phyloP scores from a whole-genome alignment of 2,888 invertebrate species.

The Trachelus stipa region DNA sequence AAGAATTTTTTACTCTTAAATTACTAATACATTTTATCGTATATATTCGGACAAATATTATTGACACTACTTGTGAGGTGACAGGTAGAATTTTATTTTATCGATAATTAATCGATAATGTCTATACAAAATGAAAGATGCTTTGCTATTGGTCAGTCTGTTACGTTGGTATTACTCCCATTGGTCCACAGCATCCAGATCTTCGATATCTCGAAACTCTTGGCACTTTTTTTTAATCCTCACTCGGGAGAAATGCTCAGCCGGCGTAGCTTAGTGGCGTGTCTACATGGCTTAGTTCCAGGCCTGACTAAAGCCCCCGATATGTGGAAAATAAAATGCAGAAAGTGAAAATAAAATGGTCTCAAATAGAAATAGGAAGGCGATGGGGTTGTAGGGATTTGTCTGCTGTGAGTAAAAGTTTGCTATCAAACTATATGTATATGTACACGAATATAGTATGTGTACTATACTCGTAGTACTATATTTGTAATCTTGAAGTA shows the following conservation, averaged over 20 bases:
- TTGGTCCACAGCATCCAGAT: neutral
- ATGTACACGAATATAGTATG: neutral
- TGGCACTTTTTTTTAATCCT: neutral
- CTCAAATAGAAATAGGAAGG: conserved; percentile 33
- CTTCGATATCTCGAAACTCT: neutral
- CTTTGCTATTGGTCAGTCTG: neutral
- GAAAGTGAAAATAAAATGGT: conserved; percentile 59
- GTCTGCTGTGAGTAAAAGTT: conserved; percentile 40
- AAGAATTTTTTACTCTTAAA: neutral
- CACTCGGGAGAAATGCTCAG: neutral
- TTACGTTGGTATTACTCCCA: neutral
- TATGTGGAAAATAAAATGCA: conserved; percentile 51
- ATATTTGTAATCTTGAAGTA: conserved; percentile 6
- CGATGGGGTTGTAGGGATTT: conserved; percentile 36
- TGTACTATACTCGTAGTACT: conserved; percentile 6
- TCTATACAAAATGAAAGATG: neutral
- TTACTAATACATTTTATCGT: neutral
- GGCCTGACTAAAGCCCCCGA: conserved; percentile 25
- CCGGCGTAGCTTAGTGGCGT: conserved; percentile 43
- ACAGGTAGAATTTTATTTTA: neutral
- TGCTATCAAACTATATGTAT: neutral
- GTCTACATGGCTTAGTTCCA: conserved; percentile 46
- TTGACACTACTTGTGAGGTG: neutral
- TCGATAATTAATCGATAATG: neutral
- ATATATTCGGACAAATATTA: neutral